Evolutionary conservation across 2,797 vertebrate species (phyloP), one percentile per base, ranked within the genome.

Genomic region (Todus mexicanus): DNA sequence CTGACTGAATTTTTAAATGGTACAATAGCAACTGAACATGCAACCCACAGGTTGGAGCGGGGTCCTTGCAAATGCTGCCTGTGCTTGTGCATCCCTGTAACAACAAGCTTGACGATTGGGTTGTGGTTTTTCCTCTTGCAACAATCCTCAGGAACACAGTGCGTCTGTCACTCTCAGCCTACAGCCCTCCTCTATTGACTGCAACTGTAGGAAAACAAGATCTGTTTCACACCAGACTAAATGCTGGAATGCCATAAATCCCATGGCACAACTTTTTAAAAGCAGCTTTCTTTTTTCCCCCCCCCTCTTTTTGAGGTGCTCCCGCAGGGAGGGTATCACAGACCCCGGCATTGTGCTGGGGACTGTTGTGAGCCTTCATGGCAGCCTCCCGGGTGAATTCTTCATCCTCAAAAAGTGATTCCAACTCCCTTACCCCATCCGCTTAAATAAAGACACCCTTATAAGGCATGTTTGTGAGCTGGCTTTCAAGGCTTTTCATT

Each of bases 401-500:
- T 83, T 60, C 77, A 37, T 83, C 87, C 77, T 80, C 68, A 15
- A 40, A n/a, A 83, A 65, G 31, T 21, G 54, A 51, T 65, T 89
- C 81, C 80, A 76, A 9, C 51, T 54, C 53, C 72, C 23, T 19
- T 61, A 35, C 64, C 38, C 84, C 27, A 18, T 16, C 60, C 2
- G 2, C 60, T 71, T 25, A 19, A 59, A 87, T 53, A 92, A 83
- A 86, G 69, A n/a, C 80, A 64, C 64, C 56, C 81, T 88, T 85
- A 61, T 27, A 83, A 38, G 35, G 33, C 22, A 5, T 56, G 47
- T 80, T 92, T 94, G 65, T 83, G 38, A 45, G 15, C 60, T 73
- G 68, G 9, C 50, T 92, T 77, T 94, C 94, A 92, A 88, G 90
- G 90, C 64, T 86, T 83, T 73, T 89, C 77, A 80, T 92, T 90